Percentiles rank a stretch among this genome's conserved stretches.
Evolutionary conservation across 2,797 vertebrate genomes (phyloP).

Genomic region (Periophthalmus magnuspinnatus): DNA sequence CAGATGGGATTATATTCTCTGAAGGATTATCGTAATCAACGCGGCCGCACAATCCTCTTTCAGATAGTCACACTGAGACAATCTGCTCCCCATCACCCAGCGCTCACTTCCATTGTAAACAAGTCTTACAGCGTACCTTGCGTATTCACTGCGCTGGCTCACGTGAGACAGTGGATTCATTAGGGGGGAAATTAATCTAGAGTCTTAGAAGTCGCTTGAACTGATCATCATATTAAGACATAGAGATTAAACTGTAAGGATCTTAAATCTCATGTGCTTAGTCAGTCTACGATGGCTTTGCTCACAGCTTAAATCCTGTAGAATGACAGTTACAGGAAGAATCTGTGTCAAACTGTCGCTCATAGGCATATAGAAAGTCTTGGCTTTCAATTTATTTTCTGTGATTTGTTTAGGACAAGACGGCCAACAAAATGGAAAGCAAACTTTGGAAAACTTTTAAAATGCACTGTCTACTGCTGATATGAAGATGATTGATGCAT

Average conservation of each 20-base stretch:
- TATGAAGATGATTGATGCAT: neutral
- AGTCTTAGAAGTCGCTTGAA: constrained; percentile 13
- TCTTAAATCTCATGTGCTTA: constrained; percentile 60
- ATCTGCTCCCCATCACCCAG: constrained; percentile 51
- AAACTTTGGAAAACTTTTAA: neutral
- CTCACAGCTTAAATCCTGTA: constrained; percentile 53
- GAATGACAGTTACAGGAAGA: constrained; percentile 46
- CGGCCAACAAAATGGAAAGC: neutral
- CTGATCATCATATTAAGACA: constrained; percentile 21
- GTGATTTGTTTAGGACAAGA: neutral
- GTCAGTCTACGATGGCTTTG: constrained; percentile 42
- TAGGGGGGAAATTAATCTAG: neutral
- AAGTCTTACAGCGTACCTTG: constrained; percentile 4
- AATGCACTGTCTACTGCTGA: neutral
- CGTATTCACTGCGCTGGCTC: constrained; percentile 4
- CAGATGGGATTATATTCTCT: constrained; percentile 59
- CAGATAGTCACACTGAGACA: constrained; percentile 58
- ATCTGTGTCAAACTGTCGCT: constrained; percentile 43
- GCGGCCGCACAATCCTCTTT: constrained; percentile 68
- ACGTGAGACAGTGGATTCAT: constrained; percentile 6
- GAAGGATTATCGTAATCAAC: constrained; percentile 74
- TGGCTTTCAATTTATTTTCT: neutral
- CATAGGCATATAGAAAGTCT: constrained; percentile 17
- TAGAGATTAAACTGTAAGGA: constrained; percentile 62
- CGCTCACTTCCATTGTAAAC: constrained; percentile 45